Conservation (phyloP, 1,140 invertebrate genomes). For the Bombus fervidus region DNA sequence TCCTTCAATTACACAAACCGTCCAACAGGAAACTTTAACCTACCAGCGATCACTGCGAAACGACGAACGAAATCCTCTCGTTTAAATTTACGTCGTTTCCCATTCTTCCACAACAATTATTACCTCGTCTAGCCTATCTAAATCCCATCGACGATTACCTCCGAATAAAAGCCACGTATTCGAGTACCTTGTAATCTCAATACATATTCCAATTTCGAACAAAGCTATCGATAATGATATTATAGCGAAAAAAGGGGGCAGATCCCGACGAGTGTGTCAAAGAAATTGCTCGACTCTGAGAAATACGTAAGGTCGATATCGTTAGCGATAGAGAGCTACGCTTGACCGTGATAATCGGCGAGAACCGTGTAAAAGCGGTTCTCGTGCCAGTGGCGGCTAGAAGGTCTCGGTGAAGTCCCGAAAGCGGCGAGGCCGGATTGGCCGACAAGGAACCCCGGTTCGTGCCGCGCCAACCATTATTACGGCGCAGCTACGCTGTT, state of each 20-base stretch:
- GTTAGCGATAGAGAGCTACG: neutral
- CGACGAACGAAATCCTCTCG: neutral
- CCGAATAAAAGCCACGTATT: no score
- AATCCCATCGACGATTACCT: neutral
- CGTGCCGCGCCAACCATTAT: constrained; percentile 25
- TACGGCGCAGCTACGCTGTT: constrained; percentile 28
- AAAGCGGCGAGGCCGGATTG: constrained; percentile 29
- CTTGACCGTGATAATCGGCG: constrained; percentile 27
- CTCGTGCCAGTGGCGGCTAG: neutral
- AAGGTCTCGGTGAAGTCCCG: constrained; percentile 53
- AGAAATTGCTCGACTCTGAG: neutral
- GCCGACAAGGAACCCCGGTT: constrained; percentile 39
- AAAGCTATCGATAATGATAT: neutral
- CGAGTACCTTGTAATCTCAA: neutral
- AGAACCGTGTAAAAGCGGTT: constrained; percentile 25
- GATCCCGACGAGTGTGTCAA: accelerated
- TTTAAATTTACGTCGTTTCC: neutral
- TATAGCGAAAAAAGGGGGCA: neutral
- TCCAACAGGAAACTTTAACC: neutral
- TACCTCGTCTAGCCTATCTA: neutral
- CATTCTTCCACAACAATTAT: no score
- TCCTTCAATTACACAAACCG: neutral
- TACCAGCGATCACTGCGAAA: neutral
- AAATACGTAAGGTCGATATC: neutral
- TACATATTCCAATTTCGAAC: neutral